A percentile compares a stretch with the other conserved stretches of the same genome.
Evolutionary conservation across 2,113 vertebrate genomes (phyloP).

Genomic region (Rhinolophus sinicus): DNA sequence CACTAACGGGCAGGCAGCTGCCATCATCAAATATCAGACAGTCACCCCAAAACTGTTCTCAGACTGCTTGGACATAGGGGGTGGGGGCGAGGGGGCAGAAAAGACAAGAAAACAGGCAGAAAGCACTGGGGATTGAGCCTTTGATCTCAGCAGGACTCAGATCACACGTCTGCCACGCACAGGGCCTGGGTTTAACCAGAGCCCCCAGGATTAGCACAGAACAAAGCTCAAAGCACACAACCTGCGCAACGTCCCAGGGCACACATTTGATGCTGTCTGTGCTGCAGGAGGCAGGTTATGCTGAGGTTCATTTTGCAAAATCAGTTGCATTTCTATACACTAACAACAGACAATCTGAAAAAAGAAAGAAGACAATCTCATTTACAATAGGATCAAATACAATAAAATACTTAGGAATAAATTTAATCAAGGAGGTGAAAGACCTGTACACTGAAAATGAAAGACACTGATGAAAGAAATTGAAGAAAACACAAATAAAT

Average conservation of each 20-base stretch:
- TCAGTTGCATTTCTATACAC: no score
- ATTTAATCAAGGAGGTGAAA: no score
- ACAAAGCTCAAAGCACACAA: conserved; percentile 17
- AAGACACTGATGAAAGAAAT: no score
- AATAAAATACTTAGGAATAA: no score
- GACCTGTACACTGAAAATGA: no score
- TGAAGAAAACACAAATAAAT: no score
- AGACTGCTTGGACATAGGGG: neutral
- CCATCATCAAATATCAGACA: neutral
- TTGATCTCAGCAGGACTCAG: conserved; percentile 70
- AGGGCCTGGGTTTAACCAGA: conserved; percentile 33
- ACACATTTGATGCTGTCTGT: neutral
- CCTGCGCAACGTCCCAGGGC: neutral
- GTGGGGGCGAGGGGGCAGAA: neutral
- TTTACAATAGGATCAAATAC: no score
- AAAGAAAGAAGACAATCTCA: no score
- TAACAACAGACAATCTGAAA: no score
- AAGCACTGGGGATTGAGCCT: conserved; percentile 57
- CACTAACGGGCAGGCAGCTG: neutral
- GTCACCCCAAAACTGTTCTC: conserved; percentile 12
- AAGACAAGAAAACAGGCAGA: conserved; percentile 66
- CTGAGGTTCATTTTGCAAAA: no score
- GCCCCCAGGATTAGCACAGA: conserved; percentile 2
- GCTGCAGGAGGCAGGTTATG: fast-evolving
- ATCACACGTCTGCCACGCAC: conserved; percentile 50